Base-by-base conservation (phyloP, 2,797 vertebrate genomes). In the Phrynocephalus vlangalii region DNA sequence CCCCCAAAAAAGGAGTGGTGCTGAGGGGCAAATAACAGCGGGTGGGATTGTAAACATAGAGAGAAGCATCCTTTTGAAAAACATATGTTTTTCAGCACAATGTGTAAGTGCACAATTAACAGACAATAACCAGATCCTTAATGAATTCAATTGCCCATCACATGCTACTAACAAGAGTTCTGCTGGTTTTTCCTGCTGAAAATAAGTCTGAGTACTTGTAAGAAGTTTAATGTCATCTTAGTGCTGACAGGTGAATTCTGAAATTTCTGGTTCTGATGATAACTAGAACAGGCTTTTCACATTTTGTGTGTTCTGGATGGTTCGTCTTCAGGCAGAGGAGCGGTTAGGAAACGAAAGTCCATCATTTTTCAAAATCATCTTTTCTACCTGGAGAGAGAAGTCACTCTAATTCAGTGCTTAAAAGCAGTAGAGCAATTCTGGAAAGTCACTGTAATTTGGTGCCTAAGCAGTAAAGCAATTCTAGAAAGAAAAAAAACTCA, bases 341-440 rank as follows among this genome's bases (percentile, higher is more conserved):
- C 75, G 76, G 66, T 28, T 60, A 63, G 75, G 80, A 80, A 79
- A 52, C 20, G 84, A 82, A 30, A 73, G 67, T 18, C 18, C 56
- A 15, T 11, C 11, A 44, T 87, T 73, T 24, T 89, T 87, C 71
- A 82, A 85, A 84, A 71, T 56, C 73, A 83, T 70, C n/a, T 13
- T 60, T 3, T 56, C 86, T 73, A 63, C 9, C 56, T 60, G 33
- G 72, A n/a, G 85, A 91, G 83, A 89, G 88, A 33, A 67, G 38
- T 84, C 68, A 89, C 73, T 87, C 71, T 92, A 82, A 77, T 82
- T 76, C 83, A 76, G 66, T 89, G 63, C 76, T 84, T 83, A 76
- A 48, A 76, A 48, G 11, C 28, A 26, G 52, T 15, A 30, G 50
- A 67, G 4, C 33, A 56, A 44, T 44, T 44, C 38, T 44, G 38